Conservation (phyloP, 2,888 invertebrate genomes). For the Drosophila infuscata region DNA sequence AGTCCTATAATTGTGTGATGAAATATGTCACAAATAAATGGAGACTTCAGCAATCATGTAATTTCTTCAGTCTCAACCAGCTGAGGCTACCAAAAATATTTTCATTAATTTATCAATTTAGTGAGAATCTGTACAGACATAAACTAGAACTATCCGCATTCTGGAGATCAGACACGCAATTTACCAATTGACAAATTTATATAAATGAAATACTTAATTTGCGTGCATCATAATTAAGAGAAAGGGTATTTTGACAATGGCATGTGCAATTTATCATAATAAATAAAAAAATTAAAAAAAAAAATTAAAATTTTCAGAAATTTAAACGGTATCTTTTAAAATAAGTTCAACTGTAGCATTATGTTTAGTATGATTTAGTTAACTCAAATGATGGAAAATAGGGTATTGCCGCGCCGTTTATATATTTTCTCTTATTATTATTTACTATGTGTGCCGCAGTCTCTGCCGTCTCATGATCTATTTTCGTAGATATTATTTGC, state of each 20-base stretch:
- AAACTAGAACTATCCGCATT: background rate
- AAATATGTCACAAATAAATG: conserved; percentile 21
- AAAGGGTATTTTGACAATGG: background rate
- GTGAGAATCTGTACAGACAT: background rate
- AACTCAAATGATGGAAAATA: background rate
- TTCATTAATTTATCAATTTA: background rate
- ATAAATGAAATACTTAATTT: background rate
- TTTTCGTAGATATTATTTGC: conserved; percentile 75
- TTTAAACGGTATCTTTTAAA: no score
- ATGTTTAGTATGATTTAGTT: background rate
- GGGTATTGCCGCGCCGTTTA: conserved; percentile 21
- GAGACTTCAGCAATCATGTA: no score
- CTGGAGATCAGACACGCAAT: background rate
- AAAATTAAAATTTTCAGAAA: no score
- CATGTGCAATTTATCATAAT: background rate
- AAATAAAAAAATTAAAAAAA: no score
- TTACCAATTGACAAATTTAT: background rate
- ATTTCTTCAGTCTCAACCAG: background rate
- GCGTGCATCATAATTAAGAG: background rate
- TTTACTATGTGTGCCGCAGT: conserved; percentile 56
- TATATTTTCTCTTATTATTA: conserved; percentile 25
- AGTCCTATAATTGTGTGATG: conserved; percentile 19
- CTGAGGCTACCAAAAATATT: background rate
- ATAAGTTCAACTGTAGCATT: background rate
- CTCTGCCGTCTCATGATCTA: conserved; percentile 72